A percentile compares a stretch with the other conserved stretches of the same genome.
phyloP scores from a whole-genome alignment of 2,888 invertebrate genomes.

The Tetropium fuscum region DNA sequence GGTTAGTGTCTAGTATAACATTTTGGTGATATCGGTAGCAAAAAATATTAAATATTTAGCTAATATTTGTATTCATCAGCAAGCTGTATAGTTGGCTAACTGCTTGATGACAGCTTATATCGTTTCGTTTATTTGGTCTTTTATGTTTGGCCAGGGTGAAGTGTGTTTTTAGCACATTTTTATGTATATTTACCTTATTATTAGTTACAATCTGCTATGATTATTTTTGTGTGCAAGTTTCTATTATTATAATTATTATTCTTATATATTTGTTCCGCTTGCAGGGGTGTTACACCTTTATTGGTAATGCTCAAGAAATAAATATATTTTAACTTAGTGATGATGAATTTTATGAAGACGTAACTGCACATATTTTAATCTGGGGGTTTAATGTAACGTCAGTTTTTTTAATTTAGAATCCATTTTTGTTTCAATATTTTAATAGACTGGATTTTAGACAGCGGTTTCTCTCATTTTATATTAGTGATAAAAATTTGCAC shows the following conservation, averaged over 20 bases:
- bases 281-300: conserved; percentile 61
- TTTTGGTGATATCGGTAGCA: conserved; percentile 1
- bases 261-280: conserved; percentile 53
- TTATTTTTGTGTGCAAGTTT: conserved; percentile 62
- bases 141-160: conserved; percentile 47
- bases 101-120: conserved; percentile 5
- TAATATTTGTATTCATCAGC: background rate
- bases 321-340: conserved; percentile 37
- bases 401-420: conserved; percentile 36
- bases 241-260: conserved; percentile 54
- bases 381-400: conserved; percentile 35
- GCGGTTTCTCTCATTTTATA: conserved; percentile 32
- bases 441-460: conserved; percentile 50
- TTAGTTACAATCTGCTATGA: conserved; percentile 55
- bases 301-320: conserved; percentile 43
- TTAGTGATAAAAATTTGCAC: conserved; percentile 49
- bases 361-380: conserved; percentile 40
- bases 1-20: background rate
- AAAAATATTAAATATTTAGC: background rate
- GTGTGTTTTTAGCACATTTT: conserved; percentile 52
- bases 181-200: conserved; percentile 44
- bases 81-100: background rate
- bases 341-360: conserved; percentile 30
- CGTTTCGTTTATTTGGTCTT: conserved; percentile 15
- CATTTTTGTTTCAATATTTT: conserved; percentile 32